Evolutionary conservation across 2,113 vertebrate species (phyloP).

Genomic region (Pungitius pungitius): DNA sequence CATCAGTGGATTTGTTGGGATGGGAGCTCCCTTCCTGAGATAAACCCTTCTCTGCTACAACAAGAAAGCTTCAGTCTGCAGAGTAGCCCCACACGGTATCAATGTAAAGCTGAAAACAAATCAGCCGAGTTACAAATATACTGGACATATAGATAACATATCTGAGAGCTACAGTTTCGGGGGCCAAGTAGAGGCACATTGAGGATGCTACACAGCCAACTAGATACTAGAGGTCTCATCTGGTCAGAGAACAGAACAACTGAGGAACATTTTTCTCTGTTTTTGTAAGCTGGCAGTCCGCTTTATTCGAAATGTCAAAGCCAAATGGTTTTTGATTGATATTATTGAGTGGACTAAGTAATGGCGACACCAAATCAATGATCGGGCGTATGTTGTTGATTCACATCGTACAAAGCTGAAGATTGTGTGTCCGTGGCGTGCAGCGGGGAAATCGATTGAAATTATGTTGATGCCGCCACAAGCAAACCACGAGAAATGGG

Average conservation of each 20-base stretch:
- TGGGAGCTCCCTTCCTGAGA: constrained; percentile 28
- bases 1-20: background rate
- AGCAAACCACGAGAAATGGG: background rate
- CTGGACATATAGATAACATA: constrained; percentile 21
- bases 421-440: background rate
- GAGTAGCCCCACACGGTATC: constrained; percentile 18
- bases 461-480: background rate
- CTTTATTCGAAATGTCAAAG: constrained; percentile 22
- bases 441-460: background rate
- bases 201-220: constrained; percentile 27
- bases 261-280: constrained; percentile 10
- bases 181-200: constrained; percentile 40
- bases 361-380: constrained; percentile 3
- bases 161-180: constrained; percentile 43
- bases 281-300: constrained; percentile 11
- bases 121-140: no score
- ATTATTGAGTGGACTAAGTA: background rate
- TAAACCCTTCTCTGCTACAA: constrained; percentile 28
- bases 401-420: background rate
- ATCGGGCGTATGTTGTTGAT: background rate
- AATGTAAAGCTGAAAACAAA: constrained; percentile 10
- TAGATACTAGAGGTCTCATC: constrained; percentile 48
- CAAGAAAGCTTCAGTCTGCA: constrained; percentile 19
- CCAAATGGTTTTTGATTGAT: background rate
- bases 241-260: constrained; percentile 32